phyloP scores from a whole-genome alignment of 2,888 invertebrate genomes.

The Muschampia plurimacula region DNA sequence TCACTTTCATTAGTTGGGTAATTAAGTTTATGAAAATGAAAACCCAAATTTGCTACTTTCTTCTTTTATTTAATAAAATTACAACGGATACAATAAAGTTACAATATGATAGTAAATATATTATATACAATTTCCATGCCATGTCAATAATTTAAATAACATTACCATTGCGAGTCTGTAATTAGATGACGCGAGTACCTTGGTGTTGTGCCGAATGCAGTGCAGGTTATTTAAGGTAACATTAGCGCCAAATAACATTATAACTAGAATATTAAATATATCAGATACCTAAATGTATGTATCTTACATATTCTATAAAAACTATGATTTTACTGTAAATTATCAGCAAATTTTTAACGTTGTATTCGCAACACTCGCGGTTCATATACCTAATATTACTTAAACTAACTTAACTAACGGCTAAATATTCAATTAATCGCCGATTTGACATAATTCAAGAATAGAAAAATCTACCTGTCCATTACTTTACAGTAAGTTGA shows the following conservation, averaged over 20 bases:
- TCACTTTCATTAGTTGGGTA: no score
- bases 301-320: not conserved
- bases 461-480: no score
- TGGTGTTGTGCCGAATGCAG: slow-evolving; percentile 52
- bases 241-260: slow-evolving; percentile 74
- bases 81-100: slow-evolving; percentile 52
- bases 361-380: slow-evolving; percentile 22
- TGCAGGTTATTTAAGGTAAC: slow-evolving; percentile 74
- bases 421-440: no score
- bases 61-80: slow-evolving; percentile 59
- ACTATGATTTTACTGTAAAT: slow-evolving; percentile 1
- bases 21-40: slow-evolving; percentile 8
- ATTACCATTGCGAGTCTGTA: not conserved
- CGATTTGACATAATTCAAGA: no score
- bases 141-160: slow-evolving; percentile 44
- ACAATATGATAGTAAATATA: slow-evolving; percentile 11
- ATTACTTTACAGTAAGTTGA: no score
- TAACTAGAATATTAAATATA: slow-evolving; percentile 25
- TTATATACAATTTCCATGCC: slow-evolving; percentile 43
- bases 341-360: not conserved
- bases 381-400: slow-evolving; percentile 7
- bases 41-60: slow-evolving; percentile 33
- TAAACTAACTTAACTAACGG: slow-evolving; percentile 5
- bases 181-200: slow-evolving; percentile 69
- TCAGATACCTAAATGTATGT: slow-evolving; percentile 10